Percentiles rank a stretch among this genome's conserved stretches.
phyloP scores from a whole-genome alignment of 1,140 invertebrate species.

The Branchinecta lindahli region DNA sequence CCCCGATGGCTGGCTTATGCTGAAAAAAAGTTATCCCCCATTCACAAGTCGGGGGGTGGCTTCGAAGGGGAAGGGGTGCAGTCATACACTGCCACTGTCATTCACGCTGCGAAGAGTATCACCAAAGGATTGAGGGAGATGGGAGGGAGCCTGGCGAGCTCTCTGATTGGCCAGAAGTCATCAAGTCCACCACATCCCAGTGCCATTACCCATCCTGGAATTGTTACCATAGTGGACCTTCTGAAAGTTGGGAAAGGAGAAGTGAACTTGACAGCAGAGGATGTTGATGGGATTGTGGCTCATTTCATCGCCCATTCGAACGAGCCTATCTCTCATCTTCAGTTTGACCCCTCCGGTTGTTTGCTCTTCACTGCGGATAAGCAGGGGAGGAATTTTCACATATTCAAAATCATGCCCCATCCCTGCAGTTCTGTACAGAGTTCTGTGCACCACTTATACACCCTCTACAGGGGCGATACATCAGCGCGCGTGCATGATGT shows the following conservation, averaged over 20 bases:
- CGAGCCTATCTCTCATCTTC: slow-evolving; percentile 73
- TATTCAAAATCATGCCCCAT: slow-evolving; percentile 87
- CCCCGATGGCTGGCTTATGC: slow-evolving; percentile 50
- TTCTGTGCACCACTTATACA: slow-evolving; percentile 89
- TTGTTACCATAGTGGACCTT: slow-evolving; percentile 42
- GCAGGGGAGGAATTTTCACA: slow-evolving; percentile 86
- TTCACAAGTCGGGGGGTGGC: slow-evolving; percentile 71
- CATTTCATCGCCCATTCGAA: slow-evolving; percentile 83
- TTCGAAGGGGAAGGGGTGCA: slow-evolving; percentile 48
- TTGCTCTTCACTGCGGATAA: slow-evolving; percentile 81
- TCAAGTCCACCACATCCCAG: slow-evolving; percentile 23
- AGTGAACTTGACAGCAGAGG: slow-evolving; percentile 26
- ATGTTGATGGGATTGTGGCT: slow-evolving; percentile 58
- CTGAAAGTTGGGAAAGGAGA: slow-evolving; percentile 27
- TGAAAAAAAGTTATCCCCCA: slow-evolving; percentile 62
- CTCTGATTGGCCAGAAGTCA: slow-evolving; percentile 50
- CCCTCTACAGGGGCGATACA: slow-evolving; percentile 64
- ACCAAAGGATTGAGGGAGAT: slow-evolving; percentile 69
- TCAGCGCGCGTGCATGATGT: slow-evolving; percentile 56
- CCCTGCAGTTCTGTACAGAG: slow-evolving; percentile 68
- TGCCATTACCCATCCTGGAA: slow-evolving; percentile 34
- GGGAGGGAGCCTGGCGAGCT: slow-evolving; percentile 83
- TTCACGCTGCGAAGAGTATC: slow-evolving; percentile 84
- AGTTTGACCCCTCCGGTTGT: slow-evolving; percentile 82
- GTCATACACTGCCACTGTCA: slow-evolving; percentile 85